Base-by-base conservation (phyloP, 2,888 invertebrate species). In the Caprella mutica region DNA sequence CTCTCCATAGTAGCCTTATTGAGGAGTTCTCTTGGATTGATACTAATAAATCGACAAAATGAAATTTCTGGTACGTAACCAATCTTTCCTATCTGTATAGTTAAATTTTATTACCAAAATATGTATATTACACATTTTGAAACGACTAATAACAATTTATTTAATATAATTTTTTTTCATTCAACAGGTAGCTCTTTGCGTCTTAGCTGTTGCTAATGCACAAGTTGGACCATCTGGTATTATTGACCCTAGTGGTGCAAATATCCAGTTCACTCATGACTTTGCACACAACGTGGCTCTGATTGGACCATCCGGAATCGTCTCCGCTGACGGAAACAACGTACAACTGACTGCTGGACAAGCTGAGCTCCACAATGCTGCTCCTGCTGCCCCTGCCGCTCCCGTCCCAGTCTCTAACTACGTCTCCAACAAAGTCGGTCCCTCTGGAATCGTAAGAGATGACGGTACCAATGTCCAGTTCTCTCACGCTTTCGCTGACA, bases 171-270 rank as follows among this genome's bases (percentile, higher is more conserved):
- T n/a, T n/a, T n/a, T n/a, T n/a, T n/a, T n/a, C n/a, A n/a, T n/a
- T n/a, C n/a, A n/a, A n/a, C 48, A 56, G 59, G 60, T 56, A 61
- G 60, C 60, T 57, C 56, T 61, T 54, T 61, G 56, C 38, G 52
- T 50, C 39, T 21, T 61, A 33, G 57, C 60, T 35, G 52, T 55
- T n/a, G 58, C 42, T 24, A 57, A 48, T 19, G 61, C 61, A 23
- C 57, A 61, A 55, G 61, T 61, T 48, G 60, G 60, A 52, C 56
- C 40, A 26, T 55, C 60, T 5, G 60, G 60, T 8, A 60, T 60
- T 38, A 51, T 60, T 35, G 56, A 56, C 19, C 56, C 60, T 24
- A 44, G 53, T 43, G 60, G 60, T 17, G 43, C 30, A 38, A 60
- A 60, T 52, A 40, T 52, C 30, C 60, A 60, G 54, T 60, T 60